phyloP scores from a whole-genome alignment of 2,888 invertebrate genomes.

The Micoletzkya japonica region DNA sequence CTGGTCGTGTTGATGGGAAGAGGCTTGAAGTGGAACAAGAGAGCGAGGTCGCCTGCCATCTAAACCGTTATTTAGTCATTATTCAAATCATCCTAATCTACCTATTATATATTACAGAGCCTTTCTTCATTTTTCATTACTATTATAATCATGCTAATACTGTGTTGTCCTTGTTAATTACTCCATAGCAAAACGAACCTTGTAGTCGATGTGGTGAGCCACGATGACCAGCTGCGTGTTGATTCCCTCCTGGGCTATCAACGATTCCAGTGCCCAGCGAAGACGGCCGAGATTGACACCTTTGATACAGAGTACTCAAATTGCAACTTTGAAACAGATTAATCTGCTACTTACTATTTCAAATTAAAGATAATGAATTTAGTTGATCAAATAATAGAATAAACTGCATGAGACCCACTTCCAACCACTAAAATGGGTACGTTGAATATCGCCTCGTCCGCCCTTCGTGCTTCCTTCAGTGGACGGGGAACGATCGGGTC shows the following conservation, averaged over 20 bases:
- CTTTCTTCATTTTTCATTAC: too few relatives aligned
- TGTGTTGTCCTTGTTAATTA: too few relatives aligned
- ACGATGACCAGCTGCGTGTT: slow-evolving; percentile 67
- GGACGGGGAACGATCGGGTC: slow-evolving; percentile 64
- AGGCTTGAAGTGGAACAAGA: slow-evolving; percentile 65
- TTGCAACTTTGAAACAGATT: background rate
- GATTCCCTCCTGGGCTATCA: slow-evolving; percentile 69
- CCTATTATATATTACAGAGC: too few relatives aligned
- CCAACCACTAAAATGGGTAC: slow-evolving; percentile 67
- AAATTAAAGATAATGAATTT: background rate
- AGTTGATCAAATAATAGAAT: background rate
- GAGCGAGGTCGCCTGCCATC: slow-evolving; percentile 60
- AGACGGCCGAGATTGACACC: slow-evolving; percentile 65
- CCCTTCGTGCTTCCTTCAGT: slow-evolving; percentile 62
- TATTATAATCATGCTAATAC: too few relatives aligned
- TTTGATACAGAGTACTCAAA: slow-evolving; percentile 31
- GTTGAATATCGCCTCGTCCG: slow-evolving; percentile 65
- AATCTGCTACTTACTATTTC: background rate
- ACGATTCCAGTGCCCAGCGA: slow-evolving; percentile 67
- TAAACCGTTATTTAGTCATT: slow-evolving; percentile 6
- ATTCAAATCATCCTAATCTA: background rate
- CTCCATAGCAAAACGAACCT: slow-evolving; percentile 50
- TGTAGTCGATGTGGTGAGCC: slow-evolving; percentile 62
- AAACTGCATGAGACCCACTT: slow-evolving; percentile 53
- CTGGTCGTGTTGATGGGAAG: slow-evolving; percentile 62